phyloP scores from a whole-genome alignment of 2,113 vertebrate species.

The Heloderma charlesbogerti region DNA sequence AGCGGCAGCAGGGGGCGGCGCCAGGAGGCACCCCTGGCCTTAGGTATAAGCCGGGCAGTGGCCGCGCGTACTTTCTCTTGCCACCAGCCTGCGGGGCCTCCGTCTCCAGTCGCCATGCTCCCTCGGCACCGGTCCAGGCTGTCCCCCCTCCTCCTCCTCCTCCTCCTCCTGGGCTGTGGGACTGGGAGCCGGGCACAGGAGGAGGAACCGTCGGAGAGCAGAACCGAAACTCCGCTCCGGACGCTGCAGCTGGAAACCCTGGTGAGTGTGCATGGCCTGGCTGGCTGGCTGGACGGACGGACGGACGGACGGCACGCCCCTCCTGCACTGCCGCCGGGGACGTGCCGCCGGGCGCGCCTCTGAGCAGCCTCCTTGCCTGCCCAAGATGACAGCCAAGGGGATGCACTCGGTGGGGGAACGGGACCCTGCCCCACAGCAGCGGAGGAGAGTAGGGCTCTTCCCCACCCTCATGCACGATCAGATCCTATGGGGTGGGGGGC shows the following conservation, averaged over 20 bases:
- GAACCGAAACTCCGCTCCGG: conserved; percentile 64
- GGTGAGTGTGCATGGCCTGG: conserved; percentile 61
- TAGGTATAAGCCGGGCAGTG: background rate
- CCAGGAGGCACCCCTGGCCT: background rate
- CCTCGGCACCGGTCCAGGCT: conserved; percentile 6
- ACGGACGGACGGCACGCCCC: too few relatives aligned
- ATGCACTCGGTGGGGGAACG: background rate
- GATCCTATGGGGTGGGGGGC: background rate
- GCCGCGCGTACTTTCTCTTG: background rate
- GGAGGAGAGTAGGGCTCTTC: background rate
- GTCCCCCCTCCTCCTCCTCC: conserved; percentile 23
- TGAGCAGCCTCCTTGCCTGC: too few relatives aligned
- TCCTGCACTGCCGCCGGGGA: background rate
- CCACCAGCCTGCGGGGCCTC: background rate
- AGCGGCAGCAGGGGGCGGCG: conserved; percentile 1
- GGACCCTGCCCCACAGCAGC: background rate
- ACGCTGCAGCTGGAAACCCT: conserved; percentile 75
- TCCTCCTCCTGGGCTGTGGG: conserved; percentile 48
- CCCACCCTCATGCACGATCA: background rate
- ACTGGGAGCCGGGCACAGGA: background rate
- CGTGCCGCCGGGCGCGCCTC: background rate
- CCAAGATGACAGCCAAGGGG: background rate
- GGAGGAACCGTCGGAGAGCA: conserved; percentile 32
- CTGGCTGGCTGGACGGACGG: background rate
- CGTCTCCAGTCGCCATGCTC: background rate